Evolutionary conservation across 2,888 invertebrate species (phyloP), one percentile per base, ranked within the genome.

Genomic region (Tridacna crocea): DNA sequence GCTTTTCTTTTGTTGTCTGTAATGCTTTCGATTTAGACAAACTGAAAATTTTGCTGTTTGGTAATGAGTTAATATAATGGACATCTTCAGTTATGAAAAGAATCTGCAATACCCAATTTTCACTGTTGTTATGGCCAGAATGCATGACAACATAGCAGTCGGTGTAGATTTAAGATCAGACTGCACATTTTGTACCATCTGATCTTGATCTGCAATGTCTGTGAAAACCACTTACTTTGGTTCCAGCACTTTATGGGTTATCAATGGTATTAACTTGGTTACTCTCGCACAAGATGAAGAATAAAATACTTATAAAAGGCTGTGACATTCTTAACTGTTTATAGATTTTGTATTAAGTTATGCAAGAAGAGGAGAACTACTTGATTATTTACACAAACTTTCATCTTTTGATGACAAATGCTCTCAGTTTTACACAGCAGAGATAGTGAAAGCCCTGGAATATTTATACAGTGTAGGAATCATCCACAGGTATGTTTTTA

Each of bases 361-460:
- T 95, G 99, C 99, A 79, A 97, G 97, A 94, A 97, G 98, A 94
- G 99, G 99, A 80, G 99, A 99, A 95, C 95, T 99, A 82, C 95
- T 99, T 91, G 97, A 97, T 87, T 97, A 98, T 95, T 97, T 99
- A 89, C 97, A 97, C 94, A 97, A 97, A 95, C 97, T 97, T 91
- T 97, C 98, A 89, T 94, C 93, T 27, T 98, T 99, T 95, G 97
- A 98, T 95, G 95, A 97, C 85, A 97, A 97, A 87, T 97, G 97
- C 95, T 97, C 98, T 8, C 96, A 96, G 94, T 99, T 99, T 95
- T 99, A 99, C 95, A 96, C 98, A 74, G 98, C 98, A 80, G 99
- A 99, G 95, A 96, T 99, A 90, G 95, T 99, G 76, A 95, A 97
- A 89, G 99, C 99, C 24, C 95, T 99, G 91, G 98, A 99, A 95